Evolutionary conservation across 2,888 invertebrate genomes (phyloP).

Genomic region (Euplexia lucipara): DNA sequence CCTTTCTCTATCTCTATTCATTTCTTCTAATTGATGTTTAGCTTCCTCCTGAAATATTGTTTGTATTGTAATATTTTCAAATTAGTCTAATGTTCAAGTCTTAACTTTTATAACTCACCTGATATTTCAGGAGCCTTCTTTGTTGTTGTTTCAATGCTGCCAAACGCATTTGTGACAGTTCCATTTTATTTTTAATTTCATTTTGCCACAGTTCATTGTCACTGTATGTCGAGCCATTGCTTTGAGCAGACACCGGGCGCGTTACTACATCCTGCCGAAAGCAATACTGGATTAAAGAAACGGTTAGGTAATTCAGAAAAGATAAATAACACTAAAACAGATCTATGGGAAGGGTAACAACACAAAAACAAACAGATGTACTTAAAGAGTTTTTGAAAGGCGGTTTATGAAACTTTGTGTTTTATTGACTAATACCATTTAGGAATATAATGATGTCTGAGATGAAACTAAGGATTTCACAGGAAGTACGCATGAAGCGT

Average conservation of each 20-base stretch:
- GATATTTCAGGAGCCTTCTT: conserved; percentile 86
- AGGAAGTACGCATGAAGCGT: conserved; percentile 3
- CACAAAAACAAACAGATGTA: conserved; percentile 50
- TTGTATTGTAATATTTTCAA: neutral
- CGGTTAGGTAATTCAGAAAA: conserved; percentile 12
- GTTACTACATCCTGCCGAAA: conserved; percentile 84
- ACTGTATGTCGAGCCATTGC: conserved; percentile 88
- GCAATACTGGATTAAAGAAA: conserved; percentile 38
- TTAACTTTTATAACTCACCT: conserved; percentile 71
- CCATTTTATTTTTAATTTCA: conserved; percentile 92
- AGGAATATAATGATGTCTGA: neutral
- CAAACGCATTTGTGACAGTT: conserved; percentile 91
- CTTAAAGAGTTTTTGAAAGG: conserved; percentile 14
- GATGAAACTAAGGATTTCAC: neutral
- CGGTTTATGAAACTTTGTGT: neutral
- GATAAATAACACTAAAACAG: conserved; percentile 29
- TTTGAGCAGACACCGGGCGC: conserved; percentile 87
- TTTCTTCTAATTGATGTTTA: conserved; percentile 88
- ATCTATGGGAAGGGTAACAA: conserved; percentile 50
- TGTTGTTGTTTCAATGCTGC: conserved; percentile 92
- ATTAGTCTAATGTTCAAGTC: neutral
- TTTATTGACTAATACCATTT: conserved; percentile 5
- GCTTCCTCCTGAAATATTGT: conserved; percentile 83
- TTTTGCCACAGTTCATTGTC: conserved; percentile 90
- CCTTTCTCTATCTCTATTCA: conserved; percentile 79